Conservation (phyloP, 2,113 vertebrate species). For the Acanthochromis polyacanthus region DNA sequence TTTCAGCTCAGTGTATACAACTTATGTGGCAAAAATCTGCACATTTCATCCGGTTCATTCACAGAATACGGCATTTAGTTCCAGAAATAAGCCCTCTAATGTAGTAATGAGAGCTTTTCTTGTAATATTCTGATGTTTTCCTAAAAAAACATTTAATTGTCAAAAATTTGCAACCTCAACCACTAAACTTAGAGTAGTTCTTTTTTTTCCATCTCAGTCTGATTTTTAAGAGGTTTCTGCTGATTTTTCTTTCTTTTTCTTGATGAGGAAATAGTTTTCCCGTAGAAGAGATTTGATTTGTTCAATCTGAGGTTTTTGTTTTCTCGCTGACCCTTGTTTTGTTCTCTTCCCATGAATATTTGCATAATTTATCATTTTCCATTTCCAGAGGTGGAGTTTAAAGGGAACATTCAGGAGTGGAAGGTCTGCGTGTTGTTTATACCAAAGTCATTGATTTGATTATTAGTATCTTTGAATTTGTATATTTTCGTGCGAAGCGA, state of each 20-base stretch:
- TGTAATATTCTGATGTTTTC: background rate
- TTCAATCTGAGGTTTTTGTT: background rate
- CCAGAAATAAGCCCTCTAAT: background rate
- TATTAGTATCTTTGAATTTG: constrained; percentile 41
- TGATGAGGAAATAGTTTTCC: too few species aligned
- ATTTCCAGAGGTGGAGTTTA: constrained; percentile 42
- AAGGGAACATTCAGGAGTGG: constrained; percentile 58
- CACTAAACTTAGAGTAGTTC: too few species aligned
- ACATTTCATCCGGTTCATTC: constrained; percentile 1
- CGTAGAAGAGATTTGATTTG: too few species aligned
- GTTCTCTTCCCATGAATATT: constrained; percentile 34
- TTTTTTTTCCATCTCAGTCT: too few species aligned
- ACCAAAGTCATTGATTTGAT: constrained; percentile 82
- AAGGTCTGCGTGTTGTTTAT: constrained; percentile 74
- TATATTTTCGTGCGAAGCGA: constrained; percentile 54
- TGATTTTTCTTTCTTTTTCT: too few species aligned
- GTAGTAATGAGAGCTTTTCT: background rate
- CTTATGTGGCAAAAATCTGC: background rate
- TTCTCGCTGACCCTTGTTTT: constrained; percentile 13
- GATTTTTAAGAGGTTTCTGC: too few species aligned
- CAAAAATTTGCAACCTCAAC: background rate
- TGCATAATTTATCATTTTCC: constrained; percentile 53
- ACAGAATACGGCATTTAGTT: background rate
- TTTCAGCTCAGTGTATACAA: too few species aligned
- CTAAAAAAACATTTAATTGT: background rate